A percentile compares a stretch with the other conserved stretches of the same genome.
Evolutionary conservation across 2,113 vertebrate species (phyloP).

Genomic region (Hyperopisus bebe): DNA sequence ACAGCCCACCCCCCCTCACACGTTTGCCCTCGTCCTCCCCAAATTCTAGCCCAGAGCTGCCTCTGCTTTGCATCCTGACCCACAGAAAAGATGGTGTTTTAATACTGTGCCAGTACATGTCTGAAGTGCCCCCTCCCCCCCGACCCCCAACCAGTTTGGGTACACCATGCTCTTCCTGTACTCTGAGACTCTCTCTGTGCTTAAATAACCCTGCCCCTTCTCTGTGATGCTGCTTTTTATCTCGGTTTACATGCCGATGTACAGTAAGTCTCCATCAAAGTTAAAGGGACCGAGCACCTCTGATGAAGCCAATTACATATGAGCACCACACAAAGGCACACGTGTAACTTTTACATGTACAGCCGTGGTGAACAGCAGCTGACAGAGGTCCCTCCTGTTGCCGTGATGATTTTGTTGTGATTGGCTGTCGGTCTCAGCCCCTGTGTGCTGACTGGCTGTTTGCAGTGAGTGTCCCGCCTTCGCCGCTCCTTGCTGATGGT

Average conservation of each 20-base stretch:
- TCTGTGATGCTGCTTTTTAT: not conserved
- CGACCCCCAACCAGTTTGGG: not conserved
- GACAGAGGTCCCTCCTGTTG: not conserved
- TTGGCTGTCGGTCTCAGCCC: not conserved
- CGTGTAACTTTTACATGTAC: not conserved
- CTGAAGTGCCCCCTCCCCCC: not conserved
- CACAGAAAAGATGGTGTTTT: not conserved
- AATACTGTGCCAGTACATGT: not conserved
- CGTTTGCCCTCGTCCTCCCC: not conserved
- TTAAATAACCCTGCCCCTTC: not conserved
- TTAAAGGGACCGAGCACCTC: not conserved
- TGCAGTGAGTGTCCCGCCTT: not conserved
- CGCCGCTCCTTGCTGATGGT: not conserved
- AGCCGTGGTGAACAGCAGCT: not conserved
- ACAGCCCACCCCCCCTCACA: not conserved
- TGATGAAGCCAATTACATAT: not conserved
- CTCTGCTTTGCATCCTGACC: not conserved
- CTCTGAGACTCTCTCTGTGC: not conserved
- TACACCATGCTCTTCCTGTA: not conserved
- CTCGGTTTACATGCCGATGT: not conserved
- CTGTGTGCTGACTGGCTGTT: not conserved
- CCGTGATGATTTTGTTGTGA: not conserved
- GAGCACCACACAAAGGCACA: not conserved
- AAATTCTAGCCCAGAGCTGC: not conserved
- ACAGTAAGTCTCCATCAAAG: not conserved